A percentile compares a stretch with the other conserved stretches of the same genome.
Evolutionary conservation across 2,888 invertebrate genomes (phyloP).

Genomic region (Eurois occulta): DNA sequence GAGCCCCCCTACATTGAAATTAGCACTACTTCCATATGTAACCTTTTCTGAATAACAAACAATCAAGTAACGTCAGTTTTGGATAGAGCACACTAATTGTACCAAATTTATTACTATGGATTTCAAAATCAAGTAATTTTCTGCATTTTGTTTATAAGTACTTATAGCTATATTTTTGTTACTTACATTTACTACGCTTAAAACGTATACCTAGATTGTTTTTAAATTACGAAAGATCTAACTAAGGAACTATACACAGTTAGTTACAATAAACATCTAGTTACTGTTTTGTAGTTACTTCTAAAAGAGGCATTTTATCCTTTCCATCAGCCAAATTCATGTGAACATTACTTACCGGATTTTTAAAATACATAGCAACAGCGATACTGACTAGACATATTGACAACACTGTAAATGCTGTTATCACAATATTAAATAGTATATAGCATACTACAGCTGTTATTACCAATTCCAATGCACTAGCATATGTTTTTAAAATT

Average conservation of each 20-base stretch:
- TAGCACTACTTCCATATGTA: background rate
- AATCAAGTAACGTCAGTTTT: background rate
- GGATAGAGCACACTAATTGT: background rate
- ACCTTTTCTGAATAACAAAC: conserved; percentile 12
- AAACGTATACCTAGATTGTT: background rate
- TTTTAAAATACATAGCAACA: conserved; percentile 96
- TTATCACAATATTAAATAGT: conserved; percentile 96
- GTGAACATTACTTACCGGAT: conserved; percentile 93
- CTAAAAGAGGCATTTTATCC: conserved; percentile 80
- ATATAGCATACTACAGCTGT: conserved; percentile 97
- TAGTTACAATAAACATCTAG: conserved; percentile 16
- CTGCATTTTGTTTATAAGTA: background rate
- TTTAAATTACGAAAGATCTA: conserved; percentile 27
- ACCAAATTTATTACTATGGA: background rate
- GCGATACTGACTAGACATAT: conserved; percentile 96
- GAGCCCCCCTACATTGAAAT: no score
- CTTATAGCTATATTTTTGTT: background rate
- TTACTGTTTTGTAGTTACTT: conserved; percentile 70
- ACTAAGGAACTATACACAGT: conserved; percentile 20
- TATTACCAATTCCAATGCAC: conserved; percentile 97
- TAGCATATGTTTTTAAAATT: conserved; percentile 98
- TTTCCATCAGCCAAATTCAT: conserved; percentile 61
- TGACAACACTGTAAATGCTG: conserved; percentile 94
- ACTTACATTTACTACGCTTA: conserved; percentile 1
- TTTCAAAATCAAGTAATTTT: background rate